phyloP scores from a whole-genome alignment of 2,888 invertebrate species.

The Orthosia gothica region DNA sequence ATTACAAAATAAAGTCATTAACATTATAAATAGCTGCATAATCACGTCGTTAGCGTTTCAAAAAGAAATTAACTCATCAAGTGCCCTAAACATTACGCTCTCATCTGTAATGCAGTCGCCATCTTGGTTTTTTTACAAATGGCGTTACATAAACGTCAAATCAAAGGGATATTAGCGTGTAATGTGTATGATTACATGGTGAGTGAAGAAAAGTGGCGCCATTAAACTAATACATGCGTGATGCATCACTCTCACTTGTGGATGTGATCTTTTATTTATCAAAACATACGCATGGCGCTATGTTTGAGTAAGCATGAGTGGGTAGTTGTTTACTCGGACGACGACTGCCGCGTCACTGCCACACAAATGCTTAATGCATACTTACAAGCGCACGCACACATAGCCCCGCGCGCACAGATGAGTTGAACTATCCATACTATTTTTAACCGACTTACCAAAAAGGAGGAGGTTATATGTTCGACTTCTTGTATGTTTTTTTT shows the following conservation, averaged over 20 bases:
- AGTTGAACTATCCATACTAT: too few species aligned
- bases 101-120: neutral
- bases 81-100: neutral
- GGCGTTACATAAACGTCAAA: constrained; percentile 21
- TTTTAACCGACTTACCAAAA: too few species aligned
- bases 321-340: too few species aligned
- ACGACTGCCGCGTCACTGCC: too few species aligned
- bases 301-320: too few species aligned
- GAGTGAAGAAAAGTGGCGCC: constrained; percentile 16
- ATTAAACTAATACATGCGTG: constrained; percentile 26
- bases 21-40: neutral
- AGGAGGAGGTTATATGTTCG: too few species aligned
- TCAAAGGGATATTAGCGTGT: constrained; percentile 16
- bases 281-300: too few species aligned
- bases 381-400: too few species aligned
- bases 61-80: neutral
- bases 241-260: constrained; percentile 25
- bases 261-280: constrained; percentile 25
- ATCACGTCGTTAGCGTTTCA: neutral
- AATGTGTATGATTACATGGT: constrained; percentile 20
- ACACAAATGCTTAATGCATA: too few species aligned
- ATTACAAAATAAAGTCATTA: neutral
- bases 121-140: too few species aligned
- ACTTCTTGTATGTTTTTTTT: too few species aligned
- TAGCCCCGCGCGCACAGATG: too few species aligned